Evolutionary conservation across 2,888 invertebrate species (phyloP).

Genomic region (Pantelozetes paolii): DNA sequence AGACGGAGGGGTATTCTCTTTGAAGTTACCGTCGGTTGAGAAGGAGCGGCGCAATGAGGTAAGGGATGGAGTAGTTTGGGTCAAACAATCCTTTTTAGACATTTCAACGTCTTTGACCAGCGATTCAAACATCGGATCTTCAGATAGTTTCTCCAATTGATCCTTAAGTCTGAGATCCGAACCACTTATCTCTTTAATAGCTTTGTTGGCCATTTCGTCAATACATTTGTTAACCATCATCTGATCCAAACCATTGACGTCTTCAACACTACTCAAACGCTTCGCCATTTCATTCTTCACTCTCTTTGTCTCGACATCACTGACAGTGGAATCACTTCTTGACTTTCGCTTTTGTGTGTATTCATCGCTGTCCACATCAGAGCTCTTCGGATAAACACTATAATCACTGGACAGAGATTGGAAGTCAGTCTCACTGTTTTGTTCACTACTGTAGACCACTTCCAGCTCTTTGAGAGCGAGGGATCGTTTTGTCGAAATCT

Average conservation of each 20-base stretch:
- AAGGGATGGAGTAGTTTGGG: slow-evolving; percentile 10
- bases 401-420: slow-evolving; percentile 30
- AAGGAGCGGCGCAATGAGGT: slow-evolving; percentile 9
- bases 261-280: background rate
- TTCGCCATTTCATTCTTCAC: background rate
- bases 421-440: slow-evolving; percentile 27
- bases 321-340: slow-evolving; percentile 30
- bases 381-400: slow-evolving; percentile 28
- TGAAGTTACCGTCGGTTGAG: slow-evolving; percentile 31
- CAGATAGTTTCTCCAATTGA: slow-evolving; percentile 16
- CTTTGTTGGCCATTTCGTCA: slow-evolving; percentile 22
- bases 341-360: slow-evolving; percentile 12
- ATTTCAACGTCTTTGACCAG: slow-evolving; percentile 13
- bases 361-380: slow-evolving; percentile 24
- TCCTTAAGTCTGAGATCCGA: slow-evolving; percentile 5
- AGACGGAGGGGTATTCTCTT: background rate
- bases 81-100: background rate
- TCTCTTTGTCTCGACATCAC: slow-evolving; percentile 27
- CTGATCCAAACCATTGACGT: slow-evolving; percentile 15
- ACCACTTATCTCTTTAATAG: slow-evolving; percentile 6
- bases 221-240: slow-evolving; percentile 30
- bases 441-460: background rate
- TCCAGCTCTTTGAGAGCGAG: slow-evolving; percentile 2
- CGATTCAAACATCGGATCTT: slow-evolving; percentile 20
- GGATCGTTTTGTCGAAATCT: background rate